Percentiles rank a stretch among this genome's conserved stretches.
phyloP scores from a whole-genome alignment of 2,113 vertebrate species.

The Hepsetus odoe region DNA sequence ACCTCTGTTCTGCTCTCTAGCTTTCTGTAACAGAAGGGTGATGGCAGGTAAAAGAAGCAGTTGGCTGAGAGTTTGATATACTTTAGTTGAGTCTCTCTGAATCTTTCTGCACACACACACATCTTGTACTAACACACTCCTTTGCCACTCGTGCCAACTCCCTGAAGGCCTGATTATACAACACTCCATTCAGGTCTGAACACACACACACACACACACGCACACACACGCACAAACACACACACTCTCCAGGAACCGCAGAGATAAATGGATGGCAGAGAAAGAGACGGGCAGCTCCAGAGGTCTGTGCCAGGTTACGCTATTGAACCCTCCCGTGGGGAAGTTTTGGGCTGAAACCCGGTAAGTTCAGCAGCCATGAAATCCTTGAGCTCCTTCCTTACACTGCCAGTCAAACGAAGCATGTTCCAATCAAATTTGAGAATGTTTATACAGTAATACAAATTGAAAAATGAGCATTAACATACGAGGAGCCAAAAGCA shows the following conservation, averaged over 20 bases:
- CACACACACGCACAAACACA: slow-evolving; percentile 46
- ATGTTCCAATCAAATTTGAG: slow-evolving; percentile 20
- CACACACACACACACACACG: slow-evolving; percentile 53
- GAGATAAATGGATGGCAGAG: slow-evolving; percentile 23
- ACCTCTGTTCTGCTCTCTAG: slow-evolving; percentile 19
- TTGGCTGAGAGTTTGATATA: slow-evolving; percentile 35
- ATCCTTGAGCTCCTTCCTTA: slow-evolving; percentile 24
- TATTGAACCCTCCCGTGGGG: slow-evolving; percentile 46
- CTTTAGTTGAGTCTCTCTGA: slow-evolving; percentile 14
- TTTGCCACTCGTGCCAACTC: slow-evolving; percentile 40
- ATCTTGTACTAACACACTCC: slow-evolving; percentile 38
- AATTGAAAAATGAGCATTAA: slow-evolving; percentile 15
- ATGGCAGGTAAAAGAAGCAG: slow-evolving; percentile 42
- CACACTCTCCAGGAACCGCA: slow-evolving; percentile 18
- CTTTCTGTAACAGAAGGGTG: slow-evolving; percentile 18
- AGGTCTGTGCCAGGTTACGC: slow-evolving; percentile 50
- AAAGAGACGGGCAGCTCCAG: slow-evolving; percentile 27
- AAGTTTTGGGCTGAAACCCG: slow-evolving; percentile 45
- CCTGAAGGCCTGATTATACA: slow-evolving; percentile 55
- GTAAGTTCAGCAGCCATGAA: slow-evolving; percentile 50
- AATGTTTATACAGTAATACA: slow-evolving; percentile 24
- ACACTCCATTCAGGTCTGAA: slow-evolving; percentile 55
- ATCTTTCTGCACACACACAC: slow-evolving; percentile 25
- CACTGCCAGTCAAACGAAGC: slow-evolving; percentile 22
- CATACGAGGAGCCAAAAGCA: slow-evolving; percentile 17